These are phyloP conservation scores for Astreopora myriophthalma DNA, from an alignment of 64 coral and sea anemone genomes.

Conservation along the genomic window DNA sequence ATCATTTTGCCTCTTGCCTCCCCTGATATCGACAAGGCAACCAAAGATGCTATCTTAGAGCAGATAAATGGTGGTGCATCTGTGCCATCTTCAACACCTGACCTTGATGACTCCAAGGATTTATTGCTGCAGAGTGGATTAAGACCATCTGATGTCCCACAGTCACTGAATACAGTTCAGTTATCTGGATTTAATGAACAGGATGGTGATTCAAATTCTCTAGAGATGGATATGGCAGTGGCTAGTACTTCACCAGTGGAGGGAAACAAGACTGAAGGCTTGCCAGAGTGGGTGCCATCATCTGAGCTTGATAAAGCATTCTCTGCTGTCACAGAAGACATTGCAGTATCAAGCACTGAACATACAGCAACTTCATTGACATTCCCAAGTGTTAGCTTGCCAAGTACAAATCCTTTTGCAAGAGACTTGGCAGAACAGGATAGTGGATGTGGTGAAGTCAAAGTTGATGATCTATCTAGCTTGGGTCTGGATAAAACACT, in stretches of 20 bases:
- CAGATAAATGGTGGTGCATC: not conserved
- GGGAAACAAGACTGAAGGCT: not conserved
- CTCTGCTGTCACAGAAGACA: not conserved
- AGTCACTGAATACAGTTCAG: not conserved
- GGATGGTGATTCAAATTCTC: not conserved
- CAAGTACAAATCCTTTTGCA: slow-evolving; percentile 54
- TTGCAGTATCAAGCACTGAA: not conserved
- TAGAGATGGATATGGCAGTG: not conserved
- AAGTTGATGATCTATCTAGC: not conserved
- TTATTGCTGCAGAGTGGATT: not conserved
- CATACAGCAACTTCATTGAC: not conserved
- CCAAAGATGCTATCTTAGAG: slow-evolving; percentile 31
- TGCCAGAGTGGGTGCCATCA: slow-evolving; percentile 28
- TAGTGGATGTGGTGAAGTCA: not conserved
- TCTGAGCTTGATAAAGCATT: slow-evolving; percentile 48
- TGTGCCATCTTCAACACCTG: not conserved
- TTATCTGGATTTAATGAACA: not conserved
- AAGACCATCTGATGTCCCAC: not conserved
- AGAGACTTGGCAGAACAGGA: not conserved
- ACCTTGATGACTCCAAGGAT: not conserved
- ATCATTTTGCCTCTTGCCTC: slow-evolving; percentile 26
- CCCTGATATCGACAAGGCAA: not conserved
- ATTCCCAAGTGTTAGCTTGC: slow-evolving; percentile 12
- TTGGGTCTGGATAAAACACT: not conserved
- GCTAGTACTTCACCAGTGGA: not conserved